Evolutionary conservation across 2,797 vertebrate genomes (phyloP).

Genomic region (Sternotherus odoratus): DNA sequence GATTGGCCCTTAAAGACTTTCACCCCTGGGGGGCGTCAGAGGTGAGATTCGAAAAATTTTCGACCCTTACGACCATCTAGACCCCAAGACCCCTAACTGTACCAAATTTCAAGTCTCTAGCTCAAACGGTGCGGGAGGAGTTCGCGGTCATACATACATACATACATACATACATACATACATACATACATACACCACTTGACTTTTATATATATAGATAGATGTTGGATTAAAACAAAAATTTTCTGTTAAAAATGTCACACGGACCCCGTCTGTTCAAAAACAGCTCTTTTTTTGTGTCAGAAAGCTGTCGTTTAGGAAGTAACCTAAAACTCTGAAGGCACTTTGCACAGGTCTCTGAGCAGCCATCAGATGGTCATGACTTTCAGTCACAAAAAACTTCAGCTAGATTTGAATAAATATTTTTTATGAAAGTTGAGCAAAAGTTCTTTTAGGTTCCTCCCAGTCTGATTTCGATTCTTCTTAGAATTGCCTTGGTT

Average conservation of each 20-base stretch:
- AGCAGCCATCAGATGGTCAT: not conserved
- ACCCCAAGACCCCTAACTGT: no score
- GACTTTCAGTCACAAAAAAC: not conserved
- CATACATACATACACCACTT: no score
- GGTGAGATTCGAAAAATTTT: no score
- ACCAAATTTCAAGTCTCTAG: no score
- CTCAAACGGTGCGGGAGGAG: no score
- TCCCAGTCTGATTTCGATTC: not conserved
- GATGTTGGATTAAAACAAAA: accelerated
- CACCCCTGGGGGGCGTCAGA: no score
- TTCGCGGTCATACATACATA: no score
- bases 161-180: no score
- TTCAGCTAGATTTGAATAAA: not conserved
- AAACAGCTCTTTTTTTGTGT: not conserved
- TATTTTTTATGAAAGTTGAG: not conserved
- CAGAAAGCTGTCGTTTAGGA: not conserved
- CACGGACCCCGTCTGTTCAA: not conserved
- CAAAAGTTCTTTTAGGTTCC: not conserved
- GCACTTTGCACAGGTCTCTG: not conserved
- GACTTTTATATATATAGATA: no score
- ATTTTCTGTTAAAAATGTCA: not conserved
- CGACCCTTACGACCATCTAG: no score
- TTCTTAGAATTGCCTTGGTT: not conserved
- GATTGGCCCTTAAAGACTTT: no score
- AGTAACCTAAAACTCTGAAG: not conserved